Conservation (phyloP, 1,140 invertebrate species). For the Diorhabda carinulata region DNA sequence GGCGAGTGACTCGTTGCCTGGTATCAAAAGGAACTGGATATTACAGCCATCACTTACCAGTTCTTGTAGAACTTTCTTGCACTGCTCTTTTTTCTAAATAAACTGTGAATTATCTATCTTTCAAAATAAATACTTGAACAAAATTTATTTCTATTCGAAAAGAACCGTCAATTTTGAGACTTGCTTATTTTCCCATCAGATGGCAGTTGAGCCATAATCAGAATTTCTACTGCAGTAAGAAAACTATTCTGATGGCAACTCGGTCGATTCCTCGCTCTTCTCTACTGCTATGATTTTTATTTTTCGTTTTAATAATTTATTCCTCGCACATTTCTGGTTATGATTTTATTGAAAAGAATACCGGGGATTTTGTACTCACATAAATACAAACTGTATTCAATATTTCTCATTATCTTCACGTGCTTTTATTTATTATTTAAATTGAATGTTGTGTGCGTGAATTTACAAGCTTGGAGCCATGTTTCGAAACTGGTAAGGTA, state of each 20-base stretch:
- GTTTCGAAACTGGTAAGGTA: conserved; percentile 55
- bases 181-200: neutral
- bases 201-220: neutral
- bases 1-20: no score
- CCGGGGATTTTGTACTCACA: conserved; percentile 35
- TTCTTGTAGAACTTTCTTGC: no score
- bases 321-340: conserved; percentile 4
- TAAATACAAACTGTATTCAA: conserved; percentile 31
- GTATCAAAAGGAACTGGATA: no score
- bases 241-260: neutral
- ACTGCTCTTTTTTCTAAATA: no score
- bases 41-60: no score
- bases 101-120: no score
- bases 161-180: no score
- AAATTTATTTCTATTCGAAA: no score
- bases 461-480: conserved; percentile 54
- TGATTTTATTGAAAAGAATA: conserved; percentile 31
- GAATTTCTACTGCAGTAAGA: neutral
- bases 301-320: neutral
- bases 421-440: conserved; percentile 49
- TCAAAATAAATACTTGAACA: no score
- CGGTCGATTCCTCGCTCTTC: neutral
- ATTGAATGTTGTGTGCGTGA: conserved; percentile 58
- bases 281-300: neutral
- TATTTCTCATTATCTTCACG: conserved; percentile 28